Conservation (phyloP, 2,113 vertebrate species). For the Istiophorus platypterus region DNA sequence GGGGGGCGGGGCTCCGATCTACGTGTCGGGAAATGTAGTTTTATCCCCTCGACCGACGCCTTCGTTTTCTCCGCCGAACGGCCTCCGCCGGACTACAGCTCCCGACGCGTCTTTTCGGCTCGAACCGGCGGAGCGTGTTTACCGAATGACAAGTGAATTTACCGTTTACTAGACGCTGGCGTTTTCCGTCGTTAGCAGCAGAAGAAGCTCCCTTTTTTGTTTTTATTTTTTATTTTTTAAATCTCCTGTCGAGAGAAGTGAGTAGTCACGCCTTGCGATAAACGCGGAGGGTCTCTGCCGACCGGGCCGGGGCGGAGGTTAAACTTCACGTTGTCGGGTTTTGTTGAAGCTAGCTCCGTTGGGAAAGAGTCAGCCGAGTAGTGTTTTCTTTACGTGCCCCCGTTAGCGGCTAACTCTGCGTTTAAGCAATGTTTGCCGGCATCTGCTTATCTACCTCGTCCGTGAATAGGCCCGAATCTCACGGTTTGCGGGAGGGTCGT, state of each 20-base stretch:
- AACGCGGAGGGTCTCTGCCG: too few relatives aligned
- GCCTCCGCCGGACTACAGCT: conserved; percentile 51
- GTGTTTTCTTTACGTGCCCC: neutral
- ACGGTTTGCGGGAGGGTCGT: neutral
- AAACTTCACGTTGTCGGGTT: neutral
- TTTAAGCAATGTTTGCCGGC: neutral
- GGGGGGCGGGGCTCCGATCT: too few relatives aligned
- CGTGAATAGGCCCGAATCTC: neutral
- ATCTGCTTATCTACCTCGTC: neutral
- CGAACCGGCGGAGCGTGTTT: neutral
- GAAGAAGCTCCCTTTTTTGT: too few relatives aligned
- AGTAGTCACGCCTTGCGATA: neutral
- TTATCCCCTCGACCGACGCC: accelerated
- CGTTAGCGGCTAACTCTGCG: neutral
- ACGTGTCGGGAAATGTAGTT: conserved; percentile 71
- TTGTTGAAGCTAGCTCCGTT: neutral
- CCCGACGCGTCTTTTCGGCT: conserved; percentile 23
- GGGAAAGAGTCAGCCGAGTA: neutral
- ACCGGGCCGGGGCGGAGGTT: neutral
- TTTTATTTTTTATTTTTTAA: neutral
- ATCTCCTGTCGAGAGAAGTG: conserved; percentile 12
- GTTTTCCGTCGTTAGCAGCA: neutral
- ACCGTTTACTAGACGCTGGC: neutral
- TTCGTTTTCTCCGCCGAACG: accelerated
- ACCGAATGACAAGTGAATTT: conserved; percentile 16